Percentiles rank a stretch among this genome's conserved stretches.
Conservation (phyloP, 2,888 invertebrate species). For the Ypsolopha scabrella region DNA sequence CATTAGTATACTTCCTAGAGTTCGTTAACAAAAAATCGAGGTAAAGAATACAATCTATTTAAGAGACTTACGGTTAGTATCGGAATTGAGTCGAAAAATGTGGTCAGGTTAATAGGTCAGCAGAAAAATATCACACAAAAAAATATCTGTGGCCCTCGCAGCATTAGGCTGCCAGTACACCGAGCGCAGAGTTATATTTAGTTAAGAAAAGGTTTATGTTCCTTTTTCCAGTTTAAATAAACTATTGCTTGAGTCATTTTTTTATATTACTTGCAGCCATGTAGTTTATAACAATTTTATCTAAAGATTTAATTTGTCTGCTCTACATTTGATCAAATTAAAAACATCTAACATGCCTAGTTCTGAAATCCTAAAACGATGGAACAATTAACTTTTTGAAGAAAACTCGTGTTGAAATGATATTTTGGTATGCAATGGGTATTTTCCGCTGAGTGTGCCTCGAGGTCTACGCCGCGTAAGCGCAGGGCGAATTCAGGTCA, state of each 20-base stretch:
- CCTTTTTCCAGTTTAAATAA: neutral
- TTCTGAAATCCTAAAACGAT: neutral
- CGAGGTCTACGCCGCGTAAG: slow-evolving; percentile 63
- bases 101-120: slow-evolving; percentile 45
- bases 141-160: slow-evolving; percentile 9
- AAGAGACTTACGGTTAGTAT: slow-evolving; percentile 14
- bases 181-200: slow-evolving; percentile 7
- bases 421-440: slow-evolving; percentile 30
- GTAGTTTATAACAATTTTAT: neutral
- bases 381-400: neutral
- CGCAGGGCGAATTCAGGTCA: slow-evolving; percentile 62
- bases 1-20: slow-evolving; percentile 10
- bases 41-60: slow-evolving; percentile 36
- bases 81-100: slow-evolving; percentile 9
- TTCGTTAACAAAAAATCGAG: slow-evolving; percentile 32
- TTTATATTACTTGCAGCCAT: neutral
- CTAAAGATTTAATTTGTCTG: no score
- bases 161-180: slow-evolving; percentile 19
- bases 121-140: slow-evolving; percentile 23
- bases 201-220: neutral
- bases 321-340: neutral
- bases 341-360: neutral
- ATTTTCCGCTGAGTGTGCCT: slow-evolving; percentile 61
- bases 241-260: neutral
- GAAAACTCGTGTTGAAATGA: slow-evolving; percentile 23